Conservation (phyloP, 2,888 invertebrate genomes). For the Calliphora vomitoria region DNA sequence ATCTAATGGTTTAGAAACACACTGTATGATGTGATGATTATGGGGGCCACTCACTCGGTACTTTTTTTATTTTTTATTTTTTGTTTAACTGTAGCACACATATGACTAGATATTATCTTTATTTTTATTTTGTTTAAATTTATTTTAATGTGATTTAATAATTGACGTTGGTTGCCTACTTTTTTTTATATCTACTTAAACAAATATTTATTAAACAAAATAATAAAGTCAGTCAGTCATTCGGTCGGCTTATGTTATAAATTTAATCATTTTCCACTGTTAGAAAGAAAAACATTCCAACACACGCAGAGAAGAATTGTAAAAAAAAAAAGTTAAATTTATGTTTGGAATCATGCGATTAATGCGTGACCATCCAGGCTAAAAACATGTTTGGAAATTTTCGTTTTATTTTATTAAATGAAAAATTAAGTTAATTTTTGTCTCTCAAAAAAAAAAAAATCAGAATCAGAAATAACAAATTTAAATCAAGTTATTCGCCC, state of each 20-base stretch:
- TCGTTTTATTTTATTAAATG: not conserved
- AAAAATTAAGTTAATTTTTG: not conserved
- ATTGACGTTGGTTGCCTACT: conserved; percentile 39
- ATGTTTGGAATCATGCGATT: conserved; percentile 45
- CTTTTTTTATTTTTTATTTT: conserved; percentile 3
- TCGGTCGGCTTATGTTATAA: not conserved
- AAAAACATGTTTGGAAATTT: not conserved
- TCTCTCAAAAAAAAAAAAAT: conserved; percentile 2
- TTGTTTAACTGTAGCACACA: not conserved
- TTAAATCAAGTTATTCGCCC: not conserved
- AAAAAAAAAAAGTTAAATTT: not conserved
- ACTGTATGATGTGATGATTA: not conserved
- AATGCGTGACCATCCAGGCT: conserved; percentile 43
- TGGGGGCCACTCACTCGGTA: conserved; percentile 38
- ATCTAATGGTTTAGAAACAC: conserved; percentile 15
- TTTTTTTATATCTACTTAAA: conserved; percentile 30
- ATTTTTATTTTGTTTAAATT: conserved; percentile 20
- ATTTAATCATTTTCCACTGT: conserved; percentile 3
- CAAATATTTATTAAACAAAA: conserved; percentile 15
- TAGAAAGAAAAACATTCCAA: not conserved
- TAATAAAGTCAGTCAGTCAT: conserved; percentile 12
- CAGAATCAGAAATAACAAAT: not conserved
- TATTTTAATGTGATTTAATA: conserved; percentile 44
- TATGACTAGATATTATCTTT: conserved; percentile 9
- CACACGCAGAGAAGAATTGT: not conserved